A percentile compares a stretch with the other conserved stretches of the same genome.
phyloP scores from a whole-genome alignment of 2,888 invertebrate genomes.

The Tenthredo scrophulariae region DNA sequence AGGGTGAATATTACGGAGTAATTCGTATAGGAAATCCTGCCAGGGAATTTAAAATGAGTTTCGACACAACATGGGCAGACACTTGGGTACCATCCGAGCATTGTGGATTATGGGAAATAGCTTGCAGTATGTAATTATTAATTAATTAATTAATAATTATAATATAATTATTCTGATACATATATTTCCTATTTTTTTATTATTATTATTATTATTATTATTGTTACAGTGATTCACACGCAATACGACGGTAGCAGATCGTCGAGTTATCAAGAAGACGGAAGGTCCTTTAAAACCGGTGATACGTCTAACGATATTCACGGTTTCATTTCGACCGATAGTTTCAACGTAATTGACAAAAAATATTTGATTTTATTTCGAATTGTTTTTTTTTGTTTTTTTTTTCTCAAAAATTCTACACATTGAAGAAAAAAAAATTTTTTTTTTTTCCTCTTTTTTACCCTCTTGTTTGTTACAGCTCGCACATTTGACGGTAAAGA shows the following conservation, averaged over 20 bases:
- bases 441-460: neutral
- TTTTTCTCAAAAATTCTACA: neutral
- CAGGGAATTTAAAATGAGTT: conserved; percentile 78
- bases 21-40: conserved; percentile 78
- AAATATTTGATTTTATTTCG: neutral
- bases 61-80: conserved; percentile 79
- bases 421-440: too few relatives aligned
- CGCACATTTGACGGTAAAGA: conserved; percentile 80
- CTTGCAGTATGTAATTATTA: conserved; percentile 75
- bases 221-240: conserved; percentile 82
- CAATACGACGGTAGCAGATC: conserved; percentile 85
- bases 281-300: conserved; percentile 80
- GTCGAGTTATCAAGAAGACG: conserved; percentile 83
- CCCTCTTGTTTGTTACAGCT: conserved; percentile 75
- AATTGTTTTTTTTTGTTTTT: conserved; percentile 21
- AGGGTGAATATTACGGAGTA: conserved; percentile 79
- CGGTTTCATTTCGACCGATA: conserved; percentile 83
- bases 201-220: conserved; percentile 49
- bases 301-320: conserved; percentile 82
- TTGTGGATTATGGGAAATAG: conserved; percentile 74
- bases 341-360: conserved; percentile 47
- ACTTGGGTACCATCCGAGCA: conserved; percentile 78
- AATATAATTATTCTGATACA: too few relatives aligned
- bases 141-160: too few relatives aligned
- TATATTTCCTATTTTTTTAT: too few relatives aligned